Percentiles rank a stretch among this genome's conserved stretches.
phyloP scores from a whole-genome alignment of 2,113 vertebrate genomes.

The Gobio gobio region DNA sequence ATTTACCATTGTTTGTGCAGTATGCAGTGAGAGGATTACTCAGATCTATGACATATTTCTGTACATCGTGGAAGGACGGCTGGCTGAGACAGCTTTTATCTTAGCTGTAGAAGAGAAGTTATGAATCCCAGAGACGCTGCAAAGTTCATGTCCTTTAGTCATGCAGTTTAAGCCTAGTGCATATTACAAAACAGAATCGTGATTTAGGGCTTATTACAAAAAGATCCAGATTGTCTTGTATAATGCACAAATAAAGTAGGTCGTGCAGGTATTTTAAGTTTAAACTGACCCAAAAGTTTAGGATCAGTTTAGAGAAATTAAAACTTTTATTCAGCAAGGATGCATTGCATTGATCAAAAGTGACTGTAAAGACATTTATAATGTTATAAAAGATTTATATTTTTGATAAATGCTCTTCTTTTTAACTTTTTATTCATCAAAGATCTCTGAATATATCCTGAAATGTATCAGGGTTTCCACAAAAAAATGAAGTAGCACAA shows the following conservation, averaged over 20 bases:
- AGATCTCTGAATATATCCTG: too few species aligned
- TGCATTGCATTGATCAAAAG: too few species aligned
- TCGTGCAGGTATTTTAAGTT: background rate
- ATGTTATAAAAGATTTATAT: too few species aligned
- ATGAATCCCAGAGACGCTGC: background rate
- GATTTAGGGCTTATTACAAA: background rate
- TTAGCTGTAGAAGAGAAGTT: background rate
- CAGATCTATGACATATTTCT: background rate
- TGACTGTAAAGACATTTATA: too few species aligned
- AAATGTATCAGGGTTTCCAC: too few species aligned
- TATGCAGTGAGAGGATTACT: background rate
- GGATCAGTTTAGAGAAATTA: too few species aligned
- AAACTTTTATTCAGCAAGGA: too few species aligned
- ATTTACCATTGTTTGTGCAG: slow-evolving; percentile 1
- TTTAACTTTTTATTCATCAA: too few species aligned
- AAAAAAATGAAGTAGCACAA: too few species aligned
- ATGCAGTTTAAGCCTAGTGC: background rate
- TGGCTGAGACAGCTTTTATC: background rate
- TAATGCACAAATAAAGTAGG: background rate
- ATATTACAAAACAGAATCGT: background rate
- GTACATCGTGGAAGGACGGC: background rate
- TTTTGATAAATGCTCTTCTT: too few species aligned
- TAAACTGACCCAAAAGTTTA: too few species aligned
- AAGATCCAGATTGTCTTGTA: background rate
- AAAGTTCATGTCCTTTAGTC: background rate